Base-by-base conservation (phyloP, 2,797 vertebrate species). In the Sebastes minor region DNA sequence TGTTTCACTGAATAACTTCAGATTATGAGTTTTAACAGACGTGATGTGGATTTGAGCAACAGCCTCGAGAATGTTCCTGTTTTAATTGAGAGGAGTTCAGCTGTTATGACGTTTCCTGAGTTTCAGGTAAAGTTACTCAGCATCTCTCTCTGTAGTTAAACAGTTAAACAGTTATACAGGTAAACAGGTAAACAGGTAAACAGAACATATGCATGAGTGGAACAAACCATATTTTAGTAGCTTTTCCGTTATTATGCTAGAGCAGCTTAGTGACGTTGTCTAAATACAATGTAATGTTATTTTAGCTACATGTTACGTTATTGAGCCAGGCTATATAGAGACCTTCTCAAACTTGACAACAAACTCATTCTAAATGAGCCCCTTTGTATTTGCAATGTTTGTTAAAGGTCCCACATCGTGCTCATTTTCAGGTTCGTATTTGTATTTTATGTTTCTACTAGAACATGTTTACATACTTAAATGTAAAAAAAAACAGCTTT, bases 31-130 rank as follows among this genome's bases (percentile, higher is more conserved):
- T 25, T 0, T 7, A 42, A 77, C 1, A 10, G 2, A 3, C 8
- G 0, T 49, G 18, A 52, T 52, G 16, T 62, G 33, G 95, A 96
- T 78, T 23, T 96, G 38, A 95, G 94, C 28, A 46, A 68, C 13
- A 90, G 91, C 5, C 74, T 89, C 4, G 96, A 96, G 46, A 86
- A 92, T 56, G 86, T 96, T 30, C 91, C 93, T 4, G 88, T 96
- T 86, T 83, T 81, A 5, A 62, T 91, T 5, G 42, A 87, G 9
- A 33, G 22, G 9, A 33, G 22, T 35, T 74, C 61, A 42, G 57
- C 20, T 11, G 76, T 2, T 65, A 28, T 1, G 74, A 67, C 59
- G 4, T n/a, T 55, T 23, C 83, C 92, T 28, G n/a, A 22, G 2
- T 96, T 96, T 76, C 90, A 95, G 95, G 96, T 96, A 93, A 83